Evolutionary conservation across 2,888 invertebrate species (phyloP), one percentile per base, ranked within the genome.

Genomic region (Lepidochrysops patricia): DNA sequence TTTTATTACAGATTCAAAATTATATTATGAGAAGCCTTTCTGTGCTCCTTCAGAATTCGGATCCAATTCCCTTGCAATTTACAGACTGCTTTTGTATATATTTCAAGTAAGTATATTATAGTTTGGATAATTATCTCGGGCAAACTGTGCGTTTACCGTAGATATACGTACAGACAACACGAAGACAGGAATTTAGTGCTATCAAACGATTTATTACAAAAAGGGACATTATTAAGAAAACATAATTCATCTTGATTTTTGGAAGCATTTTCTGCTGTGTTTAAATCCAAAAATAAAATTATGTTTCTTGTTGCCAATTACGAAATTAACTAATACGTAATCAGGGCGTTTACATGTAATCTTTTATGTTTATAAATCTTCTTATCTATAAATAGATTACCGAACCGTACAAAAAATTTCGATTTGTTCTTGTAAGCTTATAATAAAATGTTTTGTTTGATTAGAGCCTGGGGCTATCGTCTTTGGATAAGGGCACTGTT

Each of bases 11-110:
- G 89, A 77, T 62, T 82, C 85, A 57, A 88, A 86, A 62, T 70
- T 84, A 23, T 72, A 80, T 64, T 83, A 85, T 68, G 80, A 80
- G 66, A 92, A 91, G 69, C 92, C 92, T 13, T 92, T 92, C 71
- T 92, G 92, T 68, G 78, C 81, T 34, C 88, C 91, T 56, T 89
- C 83, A 61, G 90, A 91, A 68, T 85, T 92, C 65, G 90, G 91
- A 29, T 83, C 86, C 25, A 77, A 85, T 66, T 89, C 90, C 4
- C 82, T 92, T 80, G 80, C 91, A 58, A 89, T 90, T 63, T 92
- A 92, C 75, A 82, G 91, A 62, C 80, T 91, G 57, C 70, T 92
- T 12, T 74, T 92, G 62, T 91, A 91, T 62, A 84, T 91, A 72
- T 87, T 86, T 72, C 89, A 89, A 78, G 88, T 88, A 70, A 80